Percentiles rank a stretch among this genome's conserved stretches.
Conservation (phyloP, 2,797 vertebrate species). For the Pseudochaenichthys georgianus region DNA sequence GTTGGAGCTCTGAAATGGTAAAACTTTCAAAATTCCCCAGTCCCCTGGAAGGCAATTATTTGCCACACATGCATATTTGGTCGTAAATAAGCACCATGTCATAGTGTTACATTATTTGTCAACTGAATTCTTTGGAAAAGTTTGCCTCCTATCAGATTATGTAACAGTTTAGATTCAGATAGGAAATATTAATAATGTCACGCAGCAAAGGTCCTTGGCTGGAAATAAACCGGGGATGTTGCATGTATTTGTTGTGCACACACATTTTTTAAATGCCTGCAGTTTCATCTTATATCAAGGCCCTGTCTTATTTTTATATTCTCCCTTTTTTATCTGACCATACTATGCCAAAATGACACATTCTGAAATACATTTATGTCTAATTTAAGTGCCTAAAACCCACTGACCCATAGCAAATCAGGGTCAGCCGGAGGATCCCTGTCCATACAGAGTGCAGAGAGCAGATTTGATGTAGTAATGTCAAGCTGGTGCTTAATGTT, state of each 20-base stretch:
- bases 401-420: background rate
- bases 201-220: background rate
- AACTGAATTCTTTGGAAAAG: background rate
- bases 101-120: background rate
- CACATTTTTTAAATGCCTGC: background rate
- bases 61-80: constrained; percentile 1
- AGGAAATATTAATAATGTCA: background rate
- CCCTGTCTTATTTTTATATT: too few species aligned
- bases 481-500: background rate
- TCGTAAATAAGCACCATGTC: constrained; percentile 8
- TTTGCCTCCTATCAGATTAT: background rate
- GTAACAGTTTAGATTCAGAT: background rate
- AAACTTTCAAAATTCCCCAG: background rate
- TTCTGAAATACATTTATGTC: constrained; percentile 3
- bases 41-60: background rate
- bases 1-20: background rate
- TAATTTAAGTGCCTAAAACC: background rate
- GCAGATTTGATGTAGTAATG: background rate
- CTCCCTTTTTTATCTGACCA: background rate
- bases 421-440: background rate
- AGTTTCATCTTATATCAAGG: background rate
- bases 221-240: background rate
- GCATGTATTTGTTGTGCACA: background rate
- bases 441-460: background rate
- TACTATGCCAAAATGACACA: background rate